Evolutionary conservation across 2,888 invertebrate species (phyloP).

Genomic region (Dorcus hopei): DNA sequence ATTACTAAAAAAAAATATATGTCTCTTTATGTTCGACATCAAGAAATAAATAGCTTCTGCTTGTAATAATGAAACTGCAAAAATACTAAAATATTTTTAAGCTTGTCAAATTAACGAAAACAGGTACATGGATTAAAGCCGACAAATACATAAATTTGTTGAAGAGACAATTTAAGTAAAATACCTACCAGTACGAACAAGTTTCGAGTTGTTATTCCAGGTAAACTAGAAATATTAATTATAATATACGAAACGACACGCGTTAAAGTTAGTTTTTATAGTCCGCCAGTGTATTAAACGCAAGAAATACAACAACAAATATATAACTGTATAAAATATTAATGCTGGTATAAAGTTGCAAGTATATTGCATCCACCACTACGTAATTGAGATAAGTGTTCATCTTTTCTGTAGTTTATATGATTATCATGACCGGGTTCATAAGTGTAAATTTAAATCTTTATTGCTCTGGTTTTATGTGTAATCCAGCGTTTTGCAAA

Average conservation of each 20-base stretch:
- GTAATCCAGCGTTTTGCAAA: conserved; percentile 1
- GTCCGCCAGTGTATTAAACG: conserved; percentile 1
- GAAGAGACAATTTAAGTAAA: no score
- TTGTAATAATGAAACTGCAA: no score
- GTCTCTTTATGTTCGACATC: no score
- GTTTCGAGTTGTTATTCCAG: neutral
- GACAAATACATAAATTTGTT: no score
- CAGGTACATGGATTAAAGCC: no score
- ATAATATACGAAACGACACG: conserved; percentile 9
- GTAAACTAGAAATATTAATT: conserved; percentile 10
- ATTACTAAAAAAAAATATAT: no score
- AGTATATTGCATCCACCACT: conserved; percentile 19
- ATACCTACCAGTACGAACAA: neutral
- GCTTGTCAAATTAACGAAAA: no score
- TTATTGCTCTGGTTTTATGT: conserved; percentile 17
- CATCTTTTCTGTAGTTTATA: conserved; percentile 25
- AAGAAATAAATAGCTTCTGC: no score
- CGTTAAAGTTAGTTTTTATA: conserved; percentile 9
- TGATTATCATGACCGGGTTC: conserved; percentile 18
- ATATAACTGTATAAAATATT: conserved; percentile 9
- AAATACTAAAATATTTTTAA: no score
- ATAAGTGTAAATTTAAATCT: conserved; percentile 17
- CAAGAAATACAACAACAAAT: conserved; percentile 8
- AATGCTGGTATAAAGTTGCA: conserved; percentile 19
- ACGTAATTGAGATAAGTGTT: conserved; percentile 23